Evolutionary conservation across 1,140 invertebrate genomes (phyloP).

Genomic region (Eriosoma lanigerum): DNA sequence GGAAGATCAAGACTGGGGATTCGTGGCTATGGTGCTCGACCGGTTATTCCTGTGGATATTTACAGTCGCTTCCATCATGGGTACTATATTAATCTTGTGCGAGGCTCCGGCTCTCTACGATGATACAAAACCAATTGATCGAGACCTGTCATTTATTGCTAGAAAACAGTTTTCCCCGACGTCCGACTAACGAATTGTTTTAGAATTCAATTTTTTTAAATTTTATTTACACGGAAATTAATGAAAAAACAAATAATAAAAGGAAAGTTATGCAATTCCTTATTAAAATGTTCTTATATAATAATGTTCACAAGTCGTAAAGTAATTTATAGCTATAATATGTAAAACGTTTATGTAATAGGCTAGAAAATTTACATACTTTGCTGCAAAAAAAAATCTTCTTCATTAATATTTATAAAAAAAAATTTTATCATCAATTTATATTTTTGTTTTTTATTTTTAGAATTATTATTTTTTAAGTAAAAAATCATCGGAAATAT

Average conservation of each 20-base stretch:
- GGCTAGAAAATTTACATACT: too few species aligned
- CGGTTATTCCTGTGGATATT: slow-evolving; percentile 96
- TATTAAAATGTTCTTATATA: too few species aligned
- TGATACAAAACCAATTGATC: slow-evolving; percentile 85
- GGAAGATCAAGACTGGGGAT: slow-evolving; percentile 99
- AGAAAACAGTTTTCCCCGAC: slow-evolving; percentile 71
- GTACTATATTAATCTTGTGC: slow-evolving; percentile 82
- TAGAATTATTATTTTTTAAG: too few species aligned
- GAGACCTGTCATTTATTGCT: slow-evolving; percentile 79
- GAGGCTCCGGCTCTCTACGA: slow-evolving; percentile 90
- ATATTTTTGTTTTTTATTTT: too few species aligned
- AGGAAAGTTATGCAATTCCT: too few species aligned
- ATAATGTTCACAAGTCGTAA: neutral
- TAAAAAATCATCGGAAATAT: too few species aligned
- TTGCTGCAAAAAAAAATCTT: too few species aligned
- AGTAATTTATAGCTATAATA: too few species aligned
- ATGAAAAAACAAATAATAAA: neutral
- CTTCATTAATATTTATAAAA: too few species aligned
- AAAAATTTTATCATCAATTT: too few species aligned
- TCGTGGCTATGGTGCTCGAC: slow-evolving; percentile 98
- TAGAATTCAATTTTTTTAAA: neutral
- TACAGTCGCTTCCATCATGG: slow-evolving; percentile 84
- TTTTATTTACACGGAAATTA: neutral
- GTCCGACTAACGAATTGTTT: slow-evolving; percentile 52
- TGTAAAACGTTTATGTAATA: too few species aligned